These are phyloP conservation scores for Scylla paramamosain DNA, from an alignment of 1,140 invertebrate species.

Conservation along the genomic window DNA sequence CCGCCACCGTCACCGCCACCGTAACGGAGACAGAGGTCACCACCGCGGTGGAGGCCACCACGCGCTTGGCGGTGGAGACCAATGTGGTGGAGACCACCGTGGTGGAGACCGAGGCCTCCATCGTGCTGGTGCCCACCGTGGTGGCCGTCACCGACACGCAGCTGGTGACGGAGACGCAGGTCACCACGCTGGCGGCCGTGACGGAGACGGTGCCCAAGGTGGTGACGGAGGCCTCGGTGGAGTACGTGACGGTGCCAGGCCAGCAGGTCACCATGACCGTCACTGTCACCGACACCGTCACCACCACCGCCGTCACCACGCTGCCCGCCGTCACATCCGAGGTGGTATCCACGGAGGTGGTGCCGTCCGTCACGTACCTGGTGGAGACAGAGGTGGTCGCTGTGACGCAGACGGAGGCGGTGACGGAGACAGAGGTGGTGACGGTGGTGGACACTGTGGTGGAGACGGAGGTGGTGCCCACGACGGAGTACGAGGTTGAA, in stretches of 20 bases:
- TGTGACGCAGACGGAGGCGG: constrained; percentile 50
- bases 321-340: constrained; percentile 51
- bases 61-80: constrained; percentile 47
- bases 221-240: constrained; percentile 54
- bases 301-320: constrained; percentile 59
- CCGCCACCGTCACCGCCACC: constrained; percentile 59
- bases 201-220: constrained; percentile 55
- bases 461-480: constrained; percentile 56
- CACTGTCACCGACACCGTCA: constrained; percentile 61
- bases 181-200: constrained; percentile 60
- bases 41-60: constrained; percentile 33
- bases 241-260: constrained; percentile 66
- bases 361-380: constrained; percentile 61
- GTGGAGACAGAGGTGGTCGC: constrained; percentile 54
- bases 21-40: constrained; percentile 45
- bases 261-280: constrained; percentile 63
- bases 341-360: constrained; percentile 66
- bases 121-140: constrained; percentile 49
- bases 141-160: constrained; percentile 53
- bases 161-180: constrained; percentile 57
- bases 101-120: constrained; percentile 58
- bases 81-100: constrained; percentile 16
- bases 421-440: constrained; percentile 3
- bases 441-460: constrained; percentile 52
- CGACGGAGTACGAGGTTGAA: constrained; percentile 30